These are phyloP conservation scores for Drosophila ustulata DNA, from an alignment of 2,888 invertebrate species.

Conservation along the genomic window DNA sequence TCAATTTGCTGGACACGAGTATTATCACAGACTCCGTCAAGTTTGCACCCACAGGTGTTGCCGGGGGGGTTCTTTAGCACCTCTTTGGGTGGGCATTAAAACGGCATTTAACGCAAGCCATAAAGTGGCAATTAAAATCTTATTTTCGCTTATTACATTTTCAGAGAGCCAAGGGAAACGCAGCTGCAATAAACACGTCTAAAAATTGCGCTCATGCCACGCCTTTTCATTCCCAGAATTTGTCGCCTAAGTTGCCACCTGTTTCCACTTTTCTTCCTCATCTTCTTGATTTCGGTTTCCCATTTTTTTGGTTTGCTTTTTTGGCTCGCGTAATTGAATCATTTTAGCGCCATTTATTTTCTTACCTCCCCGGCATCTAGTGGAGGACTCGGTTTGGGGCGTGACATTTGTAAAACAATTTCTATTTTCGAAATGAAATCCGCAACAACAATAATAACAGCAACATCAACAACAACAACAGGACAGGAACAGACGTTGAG, in stretches of 20 bases:
- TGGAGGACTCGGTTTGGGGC: slow-evolving; percentile 24
- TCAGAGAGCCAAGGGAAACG: slow-evolving; percentile 1
- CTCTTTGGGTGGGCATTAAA: slow-evolving; percentile 60
- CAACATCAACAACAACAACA: slow-evolving; percentile 20
- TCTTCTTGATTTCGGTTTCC: slow-evolving; percentile 2
- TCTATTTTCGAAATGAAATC: slow-evolving; percentile 77
- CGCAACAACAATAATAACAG: slow-evolving; percentile 43
- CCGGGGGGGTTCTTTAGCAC: slow-evolving; percentile 10
- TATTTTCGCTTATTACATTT: slow-evolving; percentile 79
- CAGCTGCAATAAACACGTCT: slow-evolving; percentile 78
- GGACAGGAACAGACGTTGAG: slow-evolving; percentile 30
- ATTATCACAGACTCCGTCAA: neutral
- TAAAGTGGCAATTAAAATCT: slow-evolving; percentile 80
- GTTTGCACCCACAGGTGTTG: slow-evolving; percentile 31
- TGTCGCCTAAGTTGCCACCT: slow-evolving; percentile 70
- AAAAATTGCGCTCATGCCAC: slow-evolving; percentile 60
- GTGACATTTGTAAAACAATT: slow-evolving; percentile 79
- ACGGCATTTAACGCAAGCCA: slow-evolving; percentile 63
- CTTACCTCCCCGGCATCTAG: slow-evolving; percentile 32
- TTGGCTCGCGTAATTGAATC: slow-evolving; percentile 73
- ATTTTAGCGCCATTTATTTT: slow-evolving; percentile 81
- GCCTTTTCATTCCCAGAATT: slow-evolving; percentile 55
- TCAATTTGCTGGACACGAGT: slow-evolving; percentile 18
- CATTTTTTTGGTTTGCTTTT: slow-evolving; percentile 18
- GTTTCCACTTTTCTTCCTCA: slow-evolving; percentile 51